A percentile compares a stretch with the other conserved stretches of the same genome.
Evolutionary conservation across 2,888 invertebrate genomes (phyloP).

Genomic region (Lepidocyrtoides sp.): DNA sequence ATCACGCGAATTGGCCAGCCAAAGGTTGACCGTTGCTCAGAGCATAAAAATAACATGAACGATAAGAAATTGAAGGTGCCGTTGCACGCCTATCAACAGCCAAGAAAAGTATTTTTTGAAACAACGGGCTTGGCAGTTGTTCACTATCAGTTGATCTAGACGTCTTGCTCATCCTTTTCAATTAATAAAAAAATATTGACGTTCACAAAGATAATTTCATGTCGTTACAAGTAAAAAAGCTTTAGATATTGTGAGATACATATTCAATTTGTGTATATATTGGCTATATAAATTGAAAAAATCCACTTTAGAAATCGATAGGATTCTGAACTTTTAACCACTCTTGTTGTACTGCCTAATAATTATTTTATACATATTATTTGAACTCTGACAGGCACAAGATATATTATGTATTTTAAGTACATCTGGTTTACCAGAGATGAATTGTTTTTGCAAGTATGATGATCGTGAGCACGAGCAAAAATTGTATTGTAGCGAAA

Average conservation of each 20-base stretch:
- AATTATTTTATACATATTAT: no score
- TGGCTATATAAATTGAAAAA: no score
- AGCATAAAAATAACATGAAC: constrained; percentile 57
- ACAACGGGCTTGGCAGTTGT: constrained; percentile 40
- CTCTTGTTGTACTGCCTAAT: constrained; percentile 44
- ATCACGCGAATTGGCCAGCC: not conserved
- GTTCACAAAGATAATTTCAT: not conserved
- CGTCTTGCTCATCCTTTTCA: constrained; percentile 21
- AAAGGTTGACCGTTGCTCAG: not conserved
- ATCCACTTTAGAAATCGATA: no score
- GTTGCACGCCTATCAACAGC: not conserved
- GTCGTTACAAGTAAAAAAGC: not conserved
- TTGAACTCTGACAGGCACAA: constrained; percentile 63
- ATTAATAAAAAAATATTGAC: not conserved
- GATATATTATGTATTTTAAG: constrained; percentile 64
- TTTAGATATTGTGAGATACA: no score
- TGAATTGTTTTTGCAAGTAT: constrained; percentile 35
- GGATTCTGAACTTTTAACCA: constrained; percentile 35
- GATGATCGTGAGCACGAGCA: constrained; percentile 45
- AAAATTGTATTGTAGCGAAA: no score
- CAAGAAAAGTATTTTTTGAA: not conserved
- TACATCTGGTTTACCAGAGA: constrained; percentile 1
- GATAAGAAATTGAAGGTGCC: not conserved
- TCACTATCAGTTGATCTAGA: constrained; percentile 30
- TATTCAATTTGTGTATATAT: no score